These are phyloP conservation scores for Lapara coniferarum DNA, from an alignment of 2,888 invertebrate genomes.

Conservation along the genomic window DNA sequence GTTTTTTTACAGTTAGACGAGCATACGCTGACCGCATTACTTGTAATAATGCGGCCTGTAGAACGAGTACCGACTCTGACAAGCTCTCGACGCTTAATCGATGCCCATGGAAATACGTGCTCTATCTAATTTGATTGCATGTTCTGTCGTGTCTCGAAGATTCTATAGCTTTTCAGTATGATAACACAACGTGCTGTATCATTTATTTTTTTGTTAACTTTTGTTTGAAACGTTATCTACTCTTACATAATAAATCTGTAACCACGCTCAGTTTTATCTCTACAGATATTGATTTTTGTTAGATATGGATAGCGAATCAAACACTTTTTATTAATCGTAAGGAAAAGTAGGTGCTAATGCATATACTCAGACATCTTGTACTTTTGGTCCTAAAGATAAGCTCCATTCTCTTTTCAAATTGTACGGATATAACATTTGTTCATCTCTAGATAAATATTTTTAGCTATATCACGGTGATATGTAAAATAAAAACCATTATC, in stretches of 20 bases:
- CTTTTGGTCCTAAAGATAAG: neutral
- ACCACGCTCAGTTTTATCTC: conserved; percentile 21
- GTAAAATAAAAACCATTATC: too few species aligned
- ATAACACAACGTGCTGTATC: conserved; percentile 29
- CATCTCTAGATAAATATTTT: neutral
- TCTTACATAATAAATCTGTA: conserved; percentile 30
- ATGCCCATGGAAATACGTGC: conserved; percentile 36
- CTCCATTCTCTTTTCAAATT: neutral
- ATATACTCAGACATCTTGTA: neutral
- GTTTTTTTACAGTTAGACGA: conserved; percentile 22
- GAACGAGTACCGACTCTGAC: neutral
- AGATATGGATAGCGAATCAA: conserved; percentile 3
- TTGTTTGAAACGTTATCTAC: conserved; percentile 27
- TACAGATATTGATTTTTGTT: conserved; percentile 14
- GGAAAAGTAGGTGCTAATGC: neutral
- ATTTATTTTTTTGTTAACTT: conserved; percentile 22
- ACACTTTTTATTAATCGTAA: neutral
- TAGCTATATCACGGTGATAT: neutral
- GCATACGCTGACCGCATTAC: conserved; percentile 17
- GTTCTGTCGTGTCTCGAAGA: conserved; percentile 24
- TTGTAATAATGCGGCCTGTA: conserved; percentile 14
- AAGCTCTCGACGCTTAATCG: conserved; percentile 21
- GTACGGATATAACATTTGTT: neutral
- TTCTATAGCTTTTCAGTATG: conserved; percentile 24
- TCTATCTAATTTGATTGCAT: conserved; percentile 36